Conservation (phyloP, 2,888 invertebrate species). For the Caenorhabditis sp. region DNA sequence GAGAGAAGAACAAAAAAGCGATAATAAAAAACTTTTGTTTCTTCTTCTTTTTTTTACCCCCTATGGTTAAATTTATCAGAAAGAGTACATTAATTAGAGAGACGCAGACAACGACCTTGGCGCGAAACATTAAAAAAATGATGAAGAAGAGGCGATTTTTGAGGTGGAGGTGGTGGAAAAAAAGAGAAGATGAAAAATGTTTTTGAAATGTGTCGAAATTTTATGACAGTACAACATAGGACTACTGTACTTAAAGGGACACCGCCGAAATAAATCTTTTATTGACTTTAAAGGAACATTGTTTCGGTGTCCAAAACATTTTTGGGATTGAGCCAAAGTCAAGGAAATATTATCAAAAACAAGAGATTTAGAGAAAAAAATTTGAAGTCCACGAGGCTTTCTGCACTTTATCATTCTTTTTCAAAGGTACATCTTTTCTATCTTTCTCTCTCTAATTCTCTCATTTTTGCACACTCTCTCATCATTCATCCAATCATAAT, state of each 20-base stretch:
- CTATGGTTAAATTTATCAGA: background rate
- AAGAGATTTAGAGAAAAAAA: too few species aligned
- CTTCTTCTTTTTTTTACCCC: background rate
- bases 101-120: conserved; percentile 16
- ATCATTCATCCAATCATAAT: conserved; percentile 1
- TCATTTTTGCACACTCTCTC: background rate
- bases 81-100: conserved; percentile 28
- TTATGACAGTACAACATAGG: too few species aligned
- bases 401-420: too few species aligned
- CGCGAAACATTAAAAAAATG: conserved; percentile 19
- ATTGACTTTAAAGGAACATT: too few species aligned
- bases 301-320: too few species aligned
- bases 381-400: too few species aligned
- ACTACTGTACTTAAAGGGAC: too few species aligned
- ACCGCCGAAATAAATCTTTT: too few species aligned
- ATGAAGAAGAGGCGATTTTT: conserved; percentile 9
- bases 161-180: conserved; percentile 5
- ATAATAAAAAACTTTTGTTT: background rate
- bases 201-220: too few species aligned
- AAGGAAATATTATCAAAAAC: too few species aligned
- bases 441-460: conserved; percentile 4
- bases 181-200: background rate
- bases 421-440: background rate
- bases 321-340: too few species aligned
- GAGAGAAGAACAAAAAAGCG: conserved; percentile 16